Conservation (phyloP, 1,140 invertebrate genomes). For the Neuroterus valhalla region DNA sequence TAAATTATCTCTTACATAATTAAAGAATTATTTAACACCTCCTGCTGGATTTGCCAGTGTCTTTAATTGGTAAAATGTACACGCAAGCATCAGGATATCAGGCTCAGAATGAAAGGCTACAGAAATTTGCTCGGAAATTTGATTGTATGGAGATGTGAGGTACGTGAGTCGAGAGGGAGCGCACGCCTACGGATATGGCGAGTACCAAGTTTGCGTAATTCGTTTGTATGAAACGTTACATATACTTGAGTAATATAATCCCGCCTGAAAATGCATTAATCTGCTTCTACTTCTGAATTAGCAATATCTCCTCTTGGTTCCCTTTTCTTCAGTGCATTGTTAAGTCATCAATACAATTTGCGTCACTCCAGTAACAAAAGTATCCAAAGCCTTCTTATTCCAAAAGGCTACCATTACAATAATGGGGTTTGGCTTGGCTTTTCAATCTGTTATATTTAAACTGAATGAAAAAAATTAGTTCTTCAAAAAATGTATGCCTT, state of each 20-base stretch:
- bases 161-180: background rate
- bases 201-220: conserved; percentile 11
- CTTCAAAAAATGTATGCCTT: too few species aligned
- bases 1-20: too few species aligned
- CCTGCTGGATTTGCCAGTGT: too few species aligned
- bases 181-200: conserved; percentile 14
- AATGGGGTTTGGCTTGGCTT: too few species aligned
- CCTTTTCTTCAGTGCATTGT: background rate
- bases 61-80: background rate
- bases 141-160: background rate
- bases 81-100: conserved; percentile 18
- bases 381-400: background rate
- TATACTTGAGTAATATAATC: conserved; percentile 23
- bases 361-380: background rate
- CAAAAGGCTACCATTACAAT: too few species aligned
- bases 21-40: too few species aligned
- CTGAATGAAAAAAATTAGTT: too few species aligned
- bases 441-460: too few species aligned
- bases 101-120: conserved; percentile 17
- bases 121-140: background rate
- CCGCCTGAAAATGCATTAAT: conserved; percentile 13
- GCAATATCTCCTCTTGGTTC: background rate
- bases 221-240: conserved; percentile 26
- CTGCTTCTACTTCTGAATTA: conserved; percentile 15
- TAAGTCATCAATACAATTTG: background rate